These are phyloP conservation scores for Zapornia atra DNA, from an alignment of 2,113 vertebrate genomes.

Conservation along the genomic window DNA sequence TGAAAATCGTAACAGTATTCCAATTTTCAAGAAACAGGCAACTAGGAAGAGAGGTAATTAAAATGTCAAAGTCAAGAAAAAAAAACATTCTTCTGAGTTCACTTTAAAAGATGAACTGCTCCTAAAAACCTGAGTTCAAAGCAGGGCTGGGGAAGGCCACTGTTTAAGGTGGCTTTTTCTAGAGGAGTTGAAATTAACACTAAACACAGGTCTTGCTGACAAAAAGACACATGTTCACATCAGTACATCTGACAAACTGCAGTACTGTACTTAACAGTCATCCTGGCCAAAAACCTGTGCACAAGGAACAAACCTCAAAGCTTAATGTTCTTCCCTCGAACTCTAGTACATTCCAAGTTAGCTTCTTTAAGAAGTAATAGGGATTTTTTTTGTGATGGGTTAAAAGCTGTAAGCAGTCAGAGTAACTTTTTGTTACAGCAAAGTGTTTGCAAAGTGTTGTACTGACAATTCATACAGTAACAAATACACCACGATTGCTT, in stretches of 20 bases:
- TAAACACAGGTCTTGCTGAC: background rate
- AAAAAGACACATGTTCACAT: background rate
- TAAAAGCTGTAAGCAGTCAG: background rate
- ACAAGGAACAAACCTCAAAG: background rate
- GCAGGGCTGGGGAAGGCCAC: background rate
- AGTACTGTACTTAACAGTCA: background rate
- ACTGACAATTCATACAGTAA: background rate
- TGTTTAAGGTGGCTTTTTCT: background rate
- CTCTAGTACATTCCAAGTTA: background rate
- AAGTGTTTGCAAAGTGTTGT: background rate
- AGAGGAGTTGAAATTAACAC: background rate
- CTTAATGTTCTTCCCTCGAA: background rate
- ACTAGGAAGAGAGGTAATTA: constrained; percentile 6
- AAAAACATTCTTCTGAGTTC: background rate
- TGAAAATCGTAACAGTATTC: constrained; percentile 25
- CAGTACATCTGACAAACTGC: background rate
- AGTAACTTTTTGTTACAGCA: background rate
- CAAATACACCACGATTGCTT: background rate
- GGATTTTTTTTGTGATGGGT: background rate
- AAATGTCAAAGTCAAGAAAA: background rate
- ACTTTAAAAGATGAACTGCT: background rate
- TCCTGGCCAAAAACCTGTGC: background rate
- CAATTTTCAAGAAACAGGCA: background rate
- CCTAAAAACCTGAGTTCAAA: constrained; percentile 9
- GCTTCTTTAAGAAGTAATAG: background rate